A percentile compares a stretch with the other conserved stretches of the same genome.
Conservation (phyloP, 2,888 invertebrate genomes). For the Chaetogeoica ovagalla region DNA sequence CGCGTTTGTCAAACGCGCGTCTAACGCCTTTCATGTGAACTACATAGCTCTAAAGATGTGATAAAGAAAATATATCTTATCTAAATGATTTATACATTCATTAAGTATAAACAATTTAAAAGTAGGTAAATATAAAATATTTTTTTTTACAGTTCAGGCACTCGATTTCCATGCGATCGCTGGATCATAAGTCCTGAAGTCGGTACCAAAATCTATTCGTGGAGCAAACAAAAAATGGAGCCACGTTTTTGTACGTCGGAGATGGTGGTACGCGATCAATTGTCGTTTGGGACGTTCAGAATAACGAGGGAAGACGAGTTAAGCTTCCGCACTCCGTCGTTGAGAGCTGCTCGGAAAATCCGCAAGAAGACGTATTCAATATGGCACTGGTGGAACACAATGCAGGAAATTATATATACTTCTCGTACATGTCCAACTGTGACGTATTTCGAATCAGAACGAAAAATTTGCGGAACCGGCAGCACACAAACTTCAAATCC, state of each 20-base stretch:
- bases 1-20: neutral
- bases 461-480: neutral
- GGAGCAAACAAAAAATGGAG: neutral
- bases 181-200: neutral
- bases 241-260: neutral
- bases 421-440: neutral
- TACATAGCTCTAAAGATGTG: too few relatives aligned
- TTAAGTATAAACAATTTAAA: too few relatives aligned
- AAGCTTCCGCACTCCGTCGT: neutral
- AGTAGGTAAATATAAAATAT: too few relatives aligned
- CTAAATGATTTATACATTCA: too few relatives aligned
- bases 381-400: neutral
- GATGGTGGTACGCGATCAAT: constrained; percentile 21
- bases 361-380: constrained; percentile 2
- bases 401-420: constrained; percentile 8
- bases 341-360: neutral
- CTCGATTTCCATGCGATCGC: neutral
- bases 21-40: neutral
- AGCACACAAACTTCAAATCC: neutral
- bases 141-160: neutral
- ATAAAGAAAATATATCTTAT: too few relatives aligned
- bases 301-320: neutral
- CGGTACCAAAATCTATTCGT: neutral
- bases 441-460: neutral
- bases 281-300: constrained; percentile 15